Conservation (phyloP, 1,140 invertebrate genomes). For the Diorhabda sublineata region DNA sequence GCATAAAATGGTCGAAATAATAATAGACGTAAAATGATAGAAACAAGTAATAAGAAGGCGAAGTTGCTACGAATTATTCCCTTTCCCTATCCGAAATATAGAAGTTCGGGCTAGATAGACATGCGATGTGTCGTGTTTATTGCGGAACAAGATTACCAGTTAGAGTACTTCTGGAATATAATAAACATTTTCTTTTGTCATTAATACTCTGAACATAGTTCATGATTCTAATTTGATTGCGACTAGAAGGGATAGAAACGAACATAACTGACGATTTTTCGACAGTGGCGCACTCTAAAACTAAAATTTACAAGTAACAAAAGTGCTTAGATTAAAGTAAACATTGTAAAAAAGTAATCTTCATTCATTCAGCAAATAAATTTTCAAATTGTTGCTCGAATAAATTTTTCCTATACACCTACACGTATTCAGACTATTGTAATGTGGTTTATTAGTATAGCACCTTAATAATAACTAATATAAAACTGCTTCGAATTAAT, state of each 20-base stretch:
- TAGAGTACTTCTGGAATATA: slow-evolving; percentile 16
- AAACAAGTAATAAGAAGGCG: neutral
- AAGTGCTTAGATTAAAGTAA: too few species aligned
- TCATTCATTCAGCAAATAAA: too few species aligned
- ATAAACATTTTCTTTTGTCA: slow-evolving; percentile 14
- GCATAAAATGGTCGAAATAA: neutral
- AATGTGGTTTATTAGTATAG: too few species aligned
- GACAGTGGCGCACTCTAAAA: neutral
- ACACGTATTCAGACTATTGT: too few species aligned
- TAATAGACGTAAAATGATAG: slow-evolving; percentile 1
- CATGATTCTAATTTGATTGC: slow-evolving; percentile 17
- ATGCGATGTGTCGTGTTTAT: slow-evolving; percentile 15
- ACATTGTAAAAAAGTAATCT: too few species aligned
- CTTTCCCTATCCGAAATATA: slow-evolving; percentile 9
- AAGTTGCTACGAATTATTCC: neutral
- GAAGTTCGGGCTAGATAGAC: slow-evolving; percentile 8
- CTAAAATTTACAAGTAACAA: too few species aligned
- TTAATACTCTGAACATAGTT: slow-evolving; percentile 11
- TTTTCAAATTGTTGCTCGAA: too few species aligned
- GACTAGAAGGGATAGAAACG: slow-evolving; percentile 4
- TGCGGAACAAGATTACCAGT: slow-evolving; percentile 12
- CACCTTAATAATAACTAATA: too few species aligned
- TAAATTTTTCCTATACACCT: too few species aligned
- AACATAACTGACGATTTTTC: neutral
- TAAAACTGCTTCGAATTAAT: too few species aligned